Conservation (phyloP, 2,797 vertebrate genomes). For the Anas capensis region DNA sequence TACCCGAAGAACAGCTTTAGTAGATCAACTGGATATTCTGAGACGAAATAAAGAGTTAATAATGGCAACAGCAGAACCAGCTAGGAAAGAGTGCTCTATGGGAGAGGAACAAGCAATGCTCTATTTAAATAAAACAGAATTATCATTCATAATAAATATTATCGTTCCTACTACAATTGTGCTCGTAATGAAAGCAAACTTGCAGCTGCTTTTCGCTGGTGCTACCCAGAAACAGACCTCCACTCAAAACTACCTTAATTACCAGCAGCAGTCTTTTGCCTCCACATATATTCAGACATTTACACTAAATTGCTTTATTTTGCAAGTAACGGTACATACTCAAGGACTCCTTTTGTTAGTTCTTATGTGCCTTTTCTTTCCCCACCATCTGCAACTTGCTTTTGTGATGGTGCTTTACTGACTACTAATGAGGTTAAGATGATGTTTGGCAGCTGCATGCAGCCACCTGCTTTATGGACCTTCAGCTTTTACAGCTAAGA, state of each 20-base stretch:
- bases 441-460: slow-evolving; percentile 27
- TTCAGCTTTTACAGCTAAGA: neutral
- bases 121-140: neutral
- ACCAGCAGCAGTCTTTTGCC: neutral
- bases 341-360: neutral
- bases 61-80: neutral
- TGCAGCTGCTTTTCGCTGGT: neutral
- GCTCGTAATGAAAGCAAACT: neutral
- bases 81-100: neutral
- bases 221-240: neutral
- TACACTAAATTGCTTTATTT: neutral
- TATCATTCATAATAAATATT: neutral
- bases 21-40: neutral
- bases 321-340: neutral
- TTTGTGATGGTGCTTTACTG: slow-evolving; percentile 11
- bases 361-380: slow-evolving; percentile 8
- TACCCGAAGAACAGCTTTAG: neutral
- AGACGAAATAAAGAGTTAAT: neutral
- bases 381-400: slow-evolving; percentile 55
- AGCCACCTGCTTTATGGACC: slow-evolving; percentile 47
- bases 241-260: neutral
- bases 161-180: neutral
- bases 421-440: slow-evolving; percentile 48
- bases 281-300: neutral
- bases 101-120: neutral